phyloP scores from a whole-genome alignment of 2,888 invertebrate species.

The Metallyticus violacea region DNA sequence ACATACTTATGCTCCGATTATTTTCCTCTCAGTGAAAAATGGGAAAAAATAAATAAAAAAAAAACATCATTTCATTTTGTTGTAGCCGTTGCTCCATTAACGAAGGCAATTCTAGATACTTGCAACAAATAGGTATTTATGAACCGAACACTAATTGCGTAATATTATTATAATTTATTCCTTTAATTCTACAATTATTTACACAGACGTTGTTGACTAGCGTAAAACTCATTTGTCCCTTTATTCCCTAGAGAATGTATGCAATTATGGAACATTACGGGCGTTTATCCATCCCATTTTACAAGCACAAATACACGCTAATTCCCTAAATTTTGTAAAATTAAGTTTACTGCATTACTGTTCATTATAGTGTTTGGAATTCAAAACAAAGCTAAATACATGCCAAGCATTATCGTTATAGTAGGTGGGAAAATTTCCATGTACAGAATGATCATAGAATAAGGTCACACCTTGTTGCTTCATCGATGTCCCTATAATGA shows the following conservation, averaged over 20 bases:
- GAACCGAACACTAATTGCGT: background rate
- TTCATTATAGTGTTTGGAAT: background rate
- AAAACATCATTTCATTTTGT: no score
- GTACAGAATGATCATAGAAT: no score
- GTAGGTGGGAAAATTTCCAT: background rate
- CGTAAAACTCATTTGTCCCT: background rate
- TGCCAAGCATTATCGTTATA: background rate
- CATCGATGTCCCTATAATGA: no score
- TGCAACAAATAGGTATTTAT: background rate
- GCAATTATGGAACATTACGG: background rate
- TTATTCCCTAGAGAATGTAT: background rate
- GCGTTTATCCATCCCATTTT: background rate
- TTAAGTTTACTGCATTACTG: background rate
- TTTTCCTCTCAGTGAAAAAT: no score
- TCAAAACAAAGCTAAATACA: background rate
- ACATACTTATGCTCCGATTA: no score
- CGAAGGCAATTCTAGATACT: background rate
- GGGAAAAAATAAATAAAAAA: no score
- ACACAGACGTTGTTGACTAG: background rate
- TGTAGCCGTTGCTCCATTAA: no score
- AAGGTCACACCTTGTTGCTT: no score
- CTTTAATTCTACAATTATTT: background rate
- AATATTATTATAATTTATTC: background rate
- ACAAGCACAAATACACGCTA: background rate
- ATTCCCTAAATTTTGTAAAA: background rate